A percentile compares a stretch with the other conserved stretches of the same genome.
Conservation (phyloP, 2,113 vertebrate genomes). For the western clawed frog (Xenopus tropicalis) region UCB_Xtro_10.0 CM004451.2:70109501-70110000, state of each 20-base stretch:
- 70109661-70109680: slow-evolving; percentile 76
- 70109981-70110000: slow-evolving; percentile 81
- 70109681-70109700: slow-evolving; percentile 71
- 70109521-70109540: no score
- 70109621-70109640: no score
- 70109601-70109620: no score
- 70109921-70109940: slow-evolving; percentile 77
- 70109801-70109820: slow-evolving; percentile 75
- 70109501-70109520: no score
- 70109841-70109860: slow-evolving; percentile 90
- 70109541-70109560: no score
- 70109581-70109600: no score
- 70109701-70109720: slow-evolving; percentile 78
- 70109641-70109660: slow-evolving; percentile 48
- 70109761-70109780: slow-evolving; percentile 84
- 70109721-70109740: slow-evolving; percentile 81
- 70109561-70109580: no score
- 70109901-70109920: slow-evolving; percentile 54
- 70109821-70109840: slow-evolving; percentile 85
- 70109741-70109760: slow-evolving; percentile 91
- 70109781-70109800: slow-evolving; percentile 76
- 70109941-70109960: slow-evolving; percentile 84
- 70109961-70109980: slow-evolving; percentile 80
- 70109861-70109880: slow-evolving; percentile 97
- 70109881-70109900: slow-evolving; percentile 79